Percentiles rank a stretch among this genome's conserved stretches.
Conservation (phyloP, 2,888 invertebrate genomes). For the Macropis europaea region DNA sequence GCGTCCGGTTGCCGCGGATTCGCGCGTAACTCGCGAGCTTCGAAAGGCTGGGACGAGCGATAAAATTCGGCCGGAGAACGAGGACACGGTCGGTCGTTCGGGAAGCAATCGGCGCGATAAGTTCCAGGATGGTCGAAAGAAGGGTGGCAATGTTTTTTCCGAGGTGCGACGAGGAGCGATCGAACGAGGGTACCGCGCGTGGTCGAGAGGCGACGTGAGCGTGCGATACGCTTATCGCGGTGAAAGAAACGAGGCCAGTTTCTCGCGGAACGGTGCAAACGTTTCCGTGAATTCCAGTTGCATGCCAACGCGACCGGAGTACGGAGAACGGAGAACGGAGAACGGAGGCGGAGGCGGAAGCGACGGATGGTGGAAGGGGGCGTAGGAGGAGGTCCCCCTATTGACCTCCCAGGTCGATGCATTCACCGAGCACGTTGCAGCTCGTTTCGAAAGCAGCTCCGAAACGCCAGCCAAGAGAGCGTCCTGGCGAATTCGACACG, state of each 20-base stretch:
- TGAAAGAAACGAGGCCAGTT: slow-evolving; percentile 35
- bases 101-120: neutral
- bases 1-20: neutral
- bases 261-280: slow-evolving; percentile 22
- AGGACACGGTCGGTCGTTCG: neutral
- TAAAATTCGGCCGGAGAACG: neutral
- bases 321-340: too few relatives aligned
- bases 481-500: too few relatives aligned
- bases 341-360: neutral
- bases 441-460: slow-evolving; percentile 11
- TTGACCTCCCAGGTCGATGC: slow-evolving; percentile 14
- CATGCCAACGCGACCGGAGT: slow-evolving; percentile 18
- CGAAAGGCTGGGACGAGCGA: neutral
- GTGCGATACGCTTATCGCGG: slow-evolving; percentile 25
- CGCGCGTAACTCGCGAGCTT: too few relatives aligned
- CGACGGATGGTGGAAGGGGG: slow-evolving; percentile 7
- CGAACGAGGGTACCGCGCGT: slow-evolving; percentile 16
- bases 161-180: neutral
- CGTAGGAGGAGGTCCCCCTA: slow-evolving; percentile 20
- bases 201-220: slow-evolving; percentile 16
- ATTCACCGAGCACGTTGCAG: slow-evolving; percentile 7
- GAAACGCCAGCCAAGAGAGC: too few relatives aligned
- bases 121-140: neutral
- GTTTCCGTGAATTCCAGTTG: slow-evolving; percentile 42
- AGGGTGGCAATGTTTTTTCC: neutral